phyloP scores from a whole-genome alignment of 2,888 invertebrate genomes.

The Lithophane leautieri region DNA sequence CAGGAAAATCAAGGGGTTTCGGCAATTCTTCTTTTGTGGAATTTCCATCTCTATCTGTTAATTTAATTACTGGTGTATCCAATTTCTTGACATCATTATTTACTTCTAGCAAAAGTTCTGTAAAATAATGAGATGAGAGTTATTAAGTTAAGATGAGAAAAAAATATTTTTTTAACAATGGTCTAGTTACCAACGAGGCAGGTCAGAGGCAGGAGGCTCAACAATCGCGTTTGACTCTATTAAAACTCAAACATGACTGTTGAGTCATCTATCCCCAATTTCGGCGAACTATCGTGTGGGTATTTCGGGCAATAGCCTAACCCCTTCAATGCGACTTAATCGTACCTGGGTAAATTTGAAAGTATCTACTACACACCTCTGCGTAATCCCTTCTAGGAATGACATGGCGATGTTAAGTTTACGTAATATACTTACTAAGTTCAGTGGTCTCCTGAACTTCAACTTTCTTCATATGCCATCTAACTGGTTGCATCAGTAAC shows the following conservation, averaged over 20 bases:
- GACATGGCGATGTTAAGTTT: too few relatives aligned
- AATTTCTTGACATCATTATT: constrained; percentile 34
- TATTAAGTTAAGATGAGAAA: neutral
- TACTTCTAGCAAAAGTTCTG: constrained; percentile 43
- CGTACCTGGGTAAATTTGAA: too few relatives aligned
- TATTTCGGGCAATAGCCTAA: too few relatives aligned
- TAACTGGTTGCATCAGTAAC: constrained; percentile 54
- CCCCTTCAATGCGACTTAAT: too few relatives aligned
- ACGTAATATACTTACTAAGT: constrained; percentile 5
- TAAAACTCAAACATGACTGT: neutral
- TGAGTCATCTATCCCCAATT: neutral
- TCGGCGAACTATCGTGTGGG: too few relatives aligned
- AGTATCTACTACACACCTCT: too few relatives aligned
- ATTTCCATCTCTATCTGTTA: constrained; percentile 39
- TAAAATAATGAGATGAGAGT: neutral
- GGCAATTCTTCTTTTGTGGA: constrained; percentile 28
- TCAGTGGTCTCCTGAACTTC: constrained; percentile 31
- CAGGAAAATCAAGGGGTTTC: constrained; percentile 18
- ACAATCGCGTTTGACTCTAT: too few relatives aligned
- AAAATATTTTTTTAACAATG: too few relatives aligned
- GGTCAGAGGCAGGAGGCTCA: too few relatives aligned
- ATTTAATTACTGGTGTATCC: constrained; percentile 43
- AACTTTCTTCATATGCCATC: constrained; percentile 53
- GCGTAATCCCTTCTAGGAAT: too few relatives aligned
- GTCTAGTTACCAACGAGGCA: too few relatives aligned